These are phyloP conservation scores for Epistrophella euchroma DNA, from an alignment of 2,888 invertebrate genomes.

Conservation along the genomic window DNA sequence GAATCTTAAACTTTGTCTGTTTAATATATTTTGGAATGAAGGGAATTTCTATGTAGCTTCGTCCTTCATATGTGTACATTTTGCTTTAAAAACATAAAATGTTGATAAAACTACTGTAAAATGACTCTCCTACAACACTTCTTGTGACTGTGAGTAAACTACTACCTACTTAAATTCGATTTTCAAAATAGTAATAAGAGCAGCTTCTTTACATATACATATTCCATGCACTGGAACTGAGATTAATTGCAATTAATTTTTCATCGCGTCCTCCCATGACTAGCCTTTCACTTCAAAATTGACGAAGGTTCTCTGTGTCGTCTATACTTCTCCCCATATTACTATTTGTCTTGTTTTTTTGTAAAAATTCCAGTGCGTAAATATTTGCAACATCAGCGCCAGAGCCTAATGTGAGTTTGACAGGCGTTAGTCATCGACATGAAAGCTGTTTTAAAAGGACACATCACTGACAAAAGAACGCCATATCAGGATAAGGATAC, in stretches of 20 bases:
- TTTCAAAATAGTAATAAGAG: too few relatives aligned
- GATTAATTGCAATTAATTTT: conserved; percentile 75
- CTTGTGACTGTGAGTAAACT: too few relatives aligned
- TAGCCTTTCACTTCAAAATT: not conserved
- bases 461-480: conserved; percentile 25
- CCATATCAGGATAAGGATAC: not conserved
- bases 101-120: too few relatives aligned
- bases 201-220: not conserved
- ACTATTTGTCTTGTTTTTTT: not conserved
- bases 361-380: conserved; percentile 52
- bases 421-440: conserved; percentile 50
- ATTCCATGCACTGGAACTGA: conserved; percentile 30
- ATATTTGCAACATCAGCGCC: conserved; percentile 62
- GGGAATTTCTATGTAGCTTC: too few relatives aligned
- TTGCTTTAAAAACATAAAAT: too few relatives aligned
- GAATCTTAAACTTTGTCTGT: too few relatives aligned
- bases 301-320: not conserved
- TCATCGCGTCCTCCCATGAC: conserved; percentile 41
- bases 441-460: conserved; percentile 42
- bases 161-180: too few relatives aligned
- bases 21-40: too few relatives aligned
- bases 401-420: conserved; percentile 60
- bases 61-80: too few relatives aligned
- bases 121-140: too few relatives aligned
- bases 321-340: not conserved